These are phyloP conservation scores for Drosophila paranaensis DNA, from an alignment of 2,888 invertebrate species.

Conservation along the genomic window DNA sequence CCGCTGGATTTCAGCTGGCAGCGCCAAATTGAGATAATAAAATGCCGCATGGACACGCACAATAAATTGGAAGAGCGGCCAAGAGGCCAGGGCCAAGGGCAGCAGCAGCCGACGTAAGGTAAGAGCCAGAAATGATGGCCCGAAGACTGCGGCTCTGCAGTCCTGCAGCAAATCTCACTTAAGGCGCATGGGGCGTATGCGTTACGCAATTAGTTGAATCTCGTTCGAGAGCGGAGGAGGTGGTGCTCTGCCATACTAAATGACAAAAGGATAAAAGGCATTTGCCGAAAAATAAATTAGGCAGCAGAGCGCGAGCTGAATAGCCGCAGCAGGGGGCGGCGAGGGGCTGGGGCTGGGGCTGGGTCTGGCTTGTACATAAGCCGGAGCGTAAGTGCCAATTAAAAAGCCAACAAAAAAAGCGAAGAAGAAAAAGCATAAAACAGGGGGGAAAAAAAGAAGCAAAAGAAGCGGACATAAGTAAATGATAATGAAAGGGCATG, in stretches of 20 bases:
- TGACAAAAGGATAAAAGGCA: conserved; percentile 75
- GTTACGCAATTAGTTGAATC: conserved; percentile 75
- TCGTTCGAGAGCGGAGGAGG: conserved; percentile 33
- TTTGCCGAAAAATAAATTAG: conserved; percentile 74
- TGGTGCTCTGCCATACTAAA: conserved; percentile 31
- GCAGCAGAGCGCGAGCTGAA: conserved; percentile 17
- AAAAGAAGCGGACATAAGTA: conserved; percentile 44
- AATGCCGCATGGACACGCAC: conserved; percentile 53
- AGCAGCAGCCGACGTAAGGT: neutral
- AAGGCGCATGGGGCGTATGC: conserved; percentile 73
- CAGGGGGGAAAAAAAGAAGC: neutral
- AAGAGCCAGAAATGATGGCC: conserved; percentile 16
- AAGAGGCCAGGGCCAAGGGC: conserved; percentile 22
- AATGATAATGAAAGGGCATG: conserved; percentile 44
- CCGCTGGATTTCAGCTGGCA: conserved; percentile 58
- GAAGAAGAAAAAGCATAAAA: conserved; percentile 8
- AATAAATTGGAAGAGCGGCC: conserved; percentile 42
- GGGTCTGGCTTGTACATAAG: conserved; percentile 50
- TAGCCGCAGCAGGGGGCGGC: neutral
- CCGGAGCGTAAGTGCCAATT: conserved; percentile 74
- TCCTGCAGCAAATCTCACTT: conserved; percentile 69
- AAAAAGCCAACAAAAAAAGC: conserved; percentile 49
- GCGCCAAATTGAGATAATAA: conserved; percentile 70
- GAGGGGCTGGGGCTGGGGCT: neutral
- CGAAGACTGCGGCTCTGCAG: conserved; percentile 53